Evolutionary conservation across 2,888 invertebrate genomes (phyloP).

Genomic region (Tiphia femorata): DNA sequence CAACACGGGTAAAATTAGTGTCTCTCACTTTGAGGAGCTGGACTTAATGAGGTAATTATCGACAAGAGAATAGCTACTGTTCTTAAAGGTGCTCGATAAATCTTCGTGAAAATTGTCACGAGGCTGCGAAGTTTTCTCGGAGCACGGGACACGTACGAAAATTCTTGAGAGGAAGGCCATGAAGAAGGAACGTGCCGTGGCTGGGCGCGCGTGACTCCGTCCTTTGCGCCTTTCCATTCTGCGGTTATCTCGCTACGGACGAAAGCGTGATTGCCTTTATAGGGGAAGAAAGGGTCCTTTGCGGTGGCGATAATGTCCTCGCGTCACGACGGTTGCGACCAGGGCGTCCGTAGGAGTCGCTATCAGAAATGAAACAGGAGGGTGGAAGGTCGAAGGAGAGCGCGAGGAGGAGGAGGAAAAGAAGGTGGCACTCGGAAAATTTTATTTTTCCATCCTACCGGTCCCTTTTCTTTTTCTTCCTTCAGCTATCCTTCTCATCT

Average conservation of each 20-base stretch:
- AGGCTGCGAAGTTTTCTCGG: no score
- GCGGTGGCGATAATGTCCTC: conserved; percentile 68
- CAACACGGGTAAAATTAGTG: no score
- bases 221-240: conserved; percentile 61
- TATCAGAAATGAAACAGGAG: conserved; percentile 66
- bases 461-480: no score
- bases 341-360: conserved; percentile 51
- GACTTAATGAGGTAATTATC: no score
- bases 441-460: no score
- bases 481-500: neutral
- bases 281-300: conserved; percentile 69
- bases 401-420: conserved; percentile 16
- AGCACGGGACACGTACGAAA: no score
- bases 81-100: no score
- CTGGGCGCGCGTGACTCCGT: conserved; percentile 24
- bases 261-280: conserved; percentile 69
- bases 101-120: neutral
- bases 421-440: conserved; percentile 22
- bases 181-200: conserved; percentile 1
- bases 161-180: no score
- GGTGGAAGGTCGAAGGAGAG: conserved; percentile 18
- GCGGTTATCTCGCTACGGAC: conserved; percentile 66
- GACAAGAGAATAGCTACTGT: no score
- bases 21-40: no score
- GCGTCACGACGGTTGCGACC: conserved; percentile 44